Evolutionary conservation across 1,140 invertebrate genomes (phyloP).

Genomic region (Drosophila murphyi): DNA sequence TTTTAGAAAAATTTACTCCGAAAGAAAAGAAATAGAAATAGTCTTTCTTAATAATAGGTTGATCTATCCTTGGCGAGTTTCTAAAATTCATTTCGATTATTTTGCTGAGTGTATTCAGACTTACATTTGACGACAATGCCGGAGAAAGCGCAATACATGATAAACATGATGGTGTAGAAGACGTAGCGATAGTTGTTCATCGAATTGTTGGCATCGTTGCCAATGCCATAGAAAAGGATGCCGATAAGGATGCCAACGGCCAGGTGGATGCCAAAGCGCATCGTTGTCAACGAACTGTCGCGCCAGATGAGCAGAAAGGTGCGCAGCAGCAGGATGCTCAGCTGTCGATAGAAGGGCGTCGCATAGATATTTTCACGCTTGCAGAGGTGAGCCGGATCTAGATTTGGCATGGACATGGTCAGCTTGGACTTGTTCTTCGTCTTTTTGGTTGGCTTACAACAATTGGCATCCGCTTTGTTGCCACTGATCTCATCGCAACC

Average conservation of each 20-base stretch:
- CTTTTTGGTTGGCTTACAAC: conserved; percentile 70
- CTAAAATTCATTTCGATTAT: too few relatives aligned
- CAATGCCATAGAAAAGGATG: conserved; percentile 91
- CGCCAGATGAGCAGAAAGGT: conserved; percentile 87
- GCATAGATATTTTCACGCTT: conserved; percentile 85
- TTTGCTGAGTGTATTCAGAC: conserved; percentile 74
- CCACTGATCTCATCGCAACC: conserved; percentile 18
- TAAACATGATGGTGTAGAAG: conserved; percentile 93
- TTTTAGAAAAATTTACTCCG: too few relatives aligned
- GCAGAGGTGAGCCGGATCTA: conserved; percentile 76
- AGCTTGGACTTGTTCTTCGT: conserved; percentile 52
- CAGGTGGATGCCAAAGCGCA: conserved; percentile 91
- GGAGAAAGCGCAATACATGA: conserved; percentile 95
- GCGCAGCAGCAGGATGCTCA: conserved; percentile 87
- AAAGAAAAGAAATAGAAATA: too few relatives aligned
- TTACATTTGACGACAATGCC: conserved; percentile 94
- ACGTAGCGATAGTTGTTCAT: conserved; percentile 91
- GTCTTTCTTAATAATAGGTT: too few relatives aligned
- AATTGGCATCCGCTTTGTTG: conserved; percentile 38
- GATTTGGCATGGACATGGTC: conserved; percentile 40
- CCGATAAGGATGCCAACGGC: conserved; percentile 92
- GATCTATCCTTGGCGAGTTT: too few relatives aligned
- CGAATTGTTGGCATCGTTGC: conserved; percentile 90
- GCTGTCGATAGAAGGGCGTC: conserved; percentile 88
- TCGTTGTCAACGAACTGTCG: conserved; percentile 87